These are phyloP conservation scores for Hirundichthys speculiger DNA, from an alignment of 2,113 vertebrate species.

Conservation along the genomic window DNA sequence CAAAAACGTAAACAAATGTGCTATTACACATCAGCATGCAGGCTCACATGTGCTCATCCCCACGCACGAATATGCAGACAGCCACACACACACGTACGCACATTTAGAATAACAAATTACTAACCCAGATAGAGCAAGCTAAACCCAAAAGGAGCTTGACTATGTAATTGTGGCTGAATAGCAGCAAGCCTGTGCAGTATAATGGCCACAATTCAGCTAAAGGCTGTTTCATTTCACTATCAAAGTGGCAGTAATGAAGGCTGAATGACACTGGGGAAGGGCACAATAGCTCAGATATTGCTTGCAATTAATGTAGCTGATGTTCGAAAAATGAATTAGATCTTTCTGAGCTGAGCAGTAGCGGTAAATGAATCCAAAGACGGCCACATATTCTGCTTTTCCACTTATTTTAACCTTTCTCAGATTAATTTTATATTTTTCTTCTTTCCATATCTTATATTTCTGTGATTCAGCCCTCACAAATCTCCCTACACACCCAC, in stretches of 20 bases:
- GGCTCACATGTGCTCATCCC: slow-evolving; percentile 10
- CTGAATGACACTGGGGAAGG: slow-evolving; percentile 71
- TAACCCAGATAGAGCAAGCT: slow-evolving; percentile 39
- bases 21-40: slow-evolving; percentile 7
- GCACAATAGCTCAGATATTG: slow-evolving; percentile 70
- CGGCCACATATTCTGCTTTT: slow-evolving; percentile 14
- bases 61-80: slow-evolving; percentile 9
- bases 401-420: slow-evolving; percentile 22
- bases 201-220: slow-evolving; percentile 67
- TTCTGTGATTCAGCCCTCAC: slow-evolving; percentile 26
- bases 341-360: slow-evolving; percentile 56
- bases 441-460: slow-evolving; percentile 30
- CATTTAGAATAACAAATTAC: slow-evolving; percentile 44
- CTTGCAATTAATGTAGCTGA: slow-evolving; percentile 73
- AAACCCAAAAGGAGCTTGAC: slow-evolving; percentile 56
- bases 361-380: slow-evolving; percentile 59
- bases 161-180: slow-evolving; percentile 65
- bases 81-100: slow-evolving; percentile 10
- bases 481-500: slow-evolving; percentile 4
- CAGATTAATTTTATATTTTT: slow-evolving; percentile 13
- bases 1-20: slow-evolving; percentile 23
- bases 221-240: slow-evolving; percentile 72
- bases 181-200: slow-evolving; percentile 51
- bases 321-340: slow-evolving; percentile 69
- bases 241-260: slow-evolving; percentile 75